A percentile compares a stretch with the other conserved stretches of the same genome.
Evolutionary conservation across 2,797 vertebrate genomes (phyloP).

Genomic region (Tokudaia tokunoshimensis): DNA sequence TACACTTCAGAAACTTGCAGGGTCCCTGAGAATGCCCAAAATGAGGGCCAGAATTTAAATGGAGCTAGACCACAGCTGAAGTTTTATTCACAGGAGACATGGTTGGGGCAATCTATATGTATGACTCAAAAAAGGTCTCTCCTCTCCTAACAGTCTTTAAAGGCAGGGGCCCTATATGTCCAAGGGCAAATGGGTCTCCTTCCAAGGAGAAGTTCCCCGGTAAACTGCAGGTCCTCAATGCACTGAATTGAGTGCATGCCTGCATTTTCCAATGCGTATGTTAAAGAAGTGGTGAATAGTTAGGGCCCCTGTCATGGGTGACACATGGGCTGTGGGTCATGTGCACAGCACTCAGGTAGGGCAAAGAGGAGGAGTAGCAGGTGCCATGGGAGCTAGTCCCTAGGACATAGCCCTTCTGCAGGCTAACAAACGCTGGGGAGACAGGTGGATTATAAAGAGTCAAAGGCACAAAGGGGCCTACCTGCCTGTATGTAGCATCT

Average conservation of each 20-base stretch:
- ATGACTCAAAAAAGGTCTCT: too few species aligned
- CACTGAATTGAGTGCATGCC: neutral
- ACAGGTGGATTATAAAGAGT: neutral
- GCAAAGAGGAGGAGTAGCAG: neutral
- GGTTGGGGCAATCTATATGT: fast-evolving
- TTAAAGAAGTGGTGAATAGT: neutral
- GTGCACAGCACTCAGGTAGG: fast-evolving
- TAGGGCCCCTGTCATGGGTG: neutral
- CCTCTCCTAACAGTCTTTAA: neutral
- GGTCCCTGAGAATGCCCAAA: neutral
- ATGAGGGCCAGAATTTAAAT: neutral
- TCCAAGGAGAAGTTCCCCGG: neutral
- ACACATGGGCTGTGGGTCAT: fast-evolving
- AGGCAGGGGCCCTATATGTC: fast-evolving
- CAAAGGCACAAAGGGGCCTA: neutral
- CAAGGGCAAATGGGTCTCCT: neutral
- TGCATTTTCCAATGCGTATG: neutral
- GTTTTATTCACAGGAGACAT: neutral
- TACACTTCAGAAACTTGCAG: neutral
- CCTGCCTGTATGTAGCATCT: fast-evolving
- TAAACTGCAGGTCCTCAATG: neutral
- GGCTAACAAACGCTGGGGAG: neutral
- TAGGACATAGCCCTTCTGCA: neutral
- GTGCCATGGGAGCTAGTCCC: neutral
- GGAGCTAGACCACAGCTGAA: neutral